Conservation (phyloP, 2,797 vertebrate species). For the Hephaestus fuliginosus region DNA sequence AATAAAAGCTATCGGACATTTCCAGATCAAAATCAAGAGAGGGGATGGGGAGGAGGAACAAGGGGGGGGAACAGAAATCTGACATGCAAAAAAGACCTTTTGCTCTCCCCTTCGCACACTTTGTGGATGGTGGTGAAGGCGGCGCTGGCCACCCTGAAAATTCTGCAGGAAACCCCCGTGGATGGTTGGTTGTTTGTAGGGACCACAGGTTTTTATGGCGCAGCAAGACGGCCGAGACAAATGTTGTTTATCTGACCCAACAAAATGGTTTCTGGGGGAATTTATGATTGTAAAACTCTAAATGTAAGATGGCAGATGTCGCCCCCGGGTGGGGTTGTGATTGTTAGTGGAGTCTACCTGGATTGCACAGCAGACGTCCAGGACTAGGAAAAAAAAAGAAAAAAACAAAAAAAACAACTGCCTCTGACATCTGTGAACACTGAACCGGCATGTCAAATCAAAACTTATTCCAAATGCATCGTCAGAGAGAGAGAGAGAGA, state of each 20-base stretch:
- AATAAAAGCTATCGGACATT: conserved; percentile 85
- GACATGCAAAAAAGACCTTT: conserved; percentile 77
- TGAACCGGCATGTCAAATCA: conserved; percentile 59
- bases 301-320: conserved; percentile 36
- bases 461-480: conserved; percentile 41
- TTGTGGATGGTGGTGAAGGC: conserved; percentile 35
- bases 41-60: conserved; percentile 58
- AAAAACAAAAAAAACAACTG: background rate
- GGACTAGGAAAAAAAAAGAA: background rate
- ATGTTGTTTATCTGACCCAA: conserved; percentile 24
- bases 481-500: conserved; percentile 12
- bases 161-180: conserved; percentile 50
- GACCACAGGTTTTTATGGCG: conserved; percentile 32
- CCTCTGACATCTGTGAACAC: conserved; percentile 57
- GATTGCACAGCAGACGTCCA: conserved; percentile 13
- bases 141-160: conserved; percentile 4
- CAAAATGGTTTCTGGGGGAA: conserved; percentile 21
- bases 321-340: background rate
- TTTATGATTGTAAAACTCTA: conserved; percentile 32
- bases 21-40: conserved; percentile 79
- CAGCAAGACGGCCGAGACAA: conserved; percentile 34
- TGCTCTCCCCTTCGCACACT: conserved; percentile 61
- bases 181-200: conserved; percentile 22
- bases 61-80: conserved; percentile 63
- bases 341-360: conserved; percentile 27